Conservation (phyloP, 2,888 invertebrate species). For the Leptinotarsa tumamoca region DNA sequence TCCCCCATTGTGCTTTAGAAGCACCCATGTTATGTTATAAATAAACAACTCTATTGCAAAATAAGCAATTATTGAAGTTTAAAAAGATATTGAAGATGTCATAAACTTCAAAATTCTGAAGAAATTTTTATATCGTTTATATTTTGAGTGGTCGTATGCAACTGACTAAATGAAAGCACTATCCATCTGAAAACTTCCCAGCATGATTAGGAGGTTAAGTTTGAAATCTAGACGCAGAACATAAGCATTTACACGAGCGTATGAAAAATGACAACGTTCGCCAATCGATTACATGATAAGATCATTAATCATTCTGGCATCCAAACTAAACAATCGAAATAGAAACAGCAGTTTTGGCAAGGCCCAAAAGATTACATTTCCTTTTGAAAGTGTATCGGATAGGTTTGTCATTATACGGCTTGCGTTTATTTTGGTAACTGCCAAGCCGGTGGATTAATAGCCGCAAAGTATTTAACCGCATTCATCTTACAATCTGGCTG, state of each 20-base stretch:
- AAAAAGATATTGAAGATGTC: too few relatives aligned
- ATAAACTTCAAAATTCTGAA: too few relatives aligned
- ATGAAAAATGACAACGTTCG: slow-evolving; percentile 15
- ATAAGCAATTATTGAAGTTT: too few relatives aligned
- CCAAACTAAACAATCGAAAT: slow-evolving; percentile 31
- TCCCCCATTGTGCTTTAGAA: too few relatives aligned
- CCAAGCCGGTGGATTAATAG: slow-evolving; percentile 62
- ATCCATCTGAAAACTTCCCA: background rate
- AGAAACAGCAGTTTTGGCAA: slow-evolving; percentile 31
- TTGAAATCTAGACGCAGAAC: background rate
- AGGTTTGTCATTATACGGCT: slow-evolving; percentile 44
- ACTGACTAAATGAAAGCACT: too few relatives aligned
- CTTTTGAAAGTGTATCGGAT: slow-evolving; percentile 36
- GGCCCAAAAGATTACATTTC: slow-evolving; percentile 23
- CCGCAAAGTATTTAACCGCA: slow-evolving; percentile 62
- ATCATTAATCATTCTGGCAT: slow-evolving; percentile 31
- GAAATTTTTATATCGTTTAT: too few relatives aligned
- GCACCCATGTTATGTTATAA: too few relatives aligned
- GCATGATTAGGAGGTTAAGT: background rate
- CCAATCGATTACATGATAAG: slow-evolving; percentile 16
- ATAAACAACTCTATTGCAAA: too few relatives aligned
- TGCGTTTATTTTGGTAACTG: slow-evolving; percentile 62
- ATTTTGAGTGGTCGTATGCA: too few relatives aligned
- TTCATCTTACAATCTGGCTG: slow-evolving; percentile 60
- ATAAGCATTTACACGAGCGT: background rate